phyloP scores from a whole-genome alignment of 2,113 vertebrate species.

The Malurus cyaneus region DNA sequence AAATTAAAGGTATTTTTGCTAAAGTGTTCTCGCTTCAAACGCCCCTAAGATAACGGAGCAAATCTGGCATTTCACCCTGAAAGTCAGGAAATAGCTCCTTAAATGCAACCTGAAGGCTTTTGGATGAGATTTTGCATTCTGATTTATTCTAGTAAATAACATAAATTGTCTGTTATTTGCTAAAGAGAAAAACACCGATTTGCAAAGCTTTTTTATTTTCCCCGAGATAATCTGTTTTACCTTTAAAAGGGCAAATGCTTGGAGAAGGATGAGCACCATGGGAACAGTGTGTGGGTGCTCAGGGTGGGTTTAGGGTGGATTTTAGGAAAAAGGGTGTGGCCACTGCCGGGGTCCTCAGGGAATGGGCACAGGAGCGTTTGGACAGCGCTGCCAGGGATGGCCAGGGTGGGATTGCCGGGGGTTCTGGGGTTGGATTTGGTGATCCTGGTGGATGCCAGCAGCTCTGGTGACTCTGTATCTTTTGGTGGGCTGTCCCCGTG shows the following conservation, averaged over 20 bases:
- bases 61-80: not conserved
- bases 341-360: not conserved
- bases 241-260: not conserved
- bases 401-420: accelerated
- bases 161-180: constrained; percentile 28
- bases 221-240: not conserved
- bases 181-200: not conserved
- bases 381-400: accelerated
- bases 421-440: not conserved
- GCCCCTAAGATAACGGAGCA: not conserved
- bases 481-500: not conserved
- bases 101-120: not conserved
- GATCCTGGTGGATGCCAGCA: not conserved
- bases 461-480: not conserved
- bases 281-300: not conserved
- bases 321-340: not conserved
- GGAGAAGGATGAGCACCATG: not conserved
- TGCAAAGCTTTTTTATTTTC: not conserved
- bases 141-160: constrained; percentile 9
- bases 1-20: constrained; percentile 34
- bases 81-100: not conserved
- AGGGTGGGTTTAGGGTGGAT: not conserved
- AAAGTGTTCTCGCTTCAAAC: not conserved
- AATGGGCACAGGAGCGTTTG: accelerated
- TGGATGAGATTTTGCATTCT: not conserved